Percentiles rank a stretch among this genome's conserved stretches.
Evolutionary conservation across 2,113 vertebrate genomes (phyloP).

Genomic region (Craseonycteris thonglongyai): DNA sequence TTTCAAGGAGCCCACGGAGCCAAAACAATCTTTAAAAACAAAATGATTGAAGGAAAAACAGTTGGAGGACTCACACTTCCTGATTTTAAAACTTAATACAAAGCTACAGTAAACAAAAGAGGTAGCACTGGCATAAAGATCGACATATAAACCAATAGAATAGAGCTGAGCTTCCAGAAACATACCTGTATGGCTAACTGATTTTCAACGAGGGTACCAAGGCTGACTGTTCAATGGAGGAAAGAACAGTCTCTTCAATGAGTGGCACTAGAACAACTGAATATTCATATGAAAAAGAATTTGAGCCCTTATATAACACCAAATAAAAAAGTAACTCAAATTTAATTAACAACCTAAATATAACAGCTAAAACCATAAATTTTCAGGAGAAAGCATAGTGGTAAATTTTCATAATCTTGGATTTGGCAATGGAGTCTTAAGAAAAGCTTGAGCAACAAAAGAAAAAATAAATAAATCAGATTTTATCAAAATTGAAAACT

Average conservation of each 20-base stretch:
- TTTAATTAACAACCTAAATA: background rate
- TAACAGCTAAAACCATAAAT: background rate
- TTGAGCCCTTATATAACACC: background rate
- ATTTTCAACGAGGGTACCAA: background rate
- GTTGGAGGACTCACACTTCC: background rate
- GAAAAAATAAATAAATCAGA: background rate
- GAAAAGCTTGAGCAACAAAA: background rate
- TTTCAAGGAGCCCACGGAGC: background rate
- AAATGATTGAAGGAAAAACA: background rate
- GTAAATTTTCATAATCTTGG: background rate
- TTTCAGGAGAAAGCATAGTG: background rate
- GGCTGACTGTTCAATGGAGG: background rate
- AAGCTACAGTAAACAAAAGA: background rate
- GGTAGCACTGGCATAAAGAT: background rate
- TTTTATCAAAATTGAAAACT: background rate
- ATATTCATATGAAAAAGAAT: background rate
- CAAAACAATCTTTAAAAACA: background rate
- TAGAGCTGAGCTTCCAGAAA: background rate
- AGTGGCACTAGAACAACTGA: background rate
- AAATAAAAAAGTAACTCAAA: background rate
- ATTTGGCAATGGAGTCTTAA: background rate
- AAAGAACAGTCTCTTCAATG: background rate
- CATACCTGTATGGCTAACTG: background rate
- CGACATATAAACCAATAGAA: background rate
- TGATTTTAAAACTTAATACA: background rate